phyloP scores from a whole-genome alignment of 1,140 invertebrate species.

The Ruditapes philippinarum region DNA sequence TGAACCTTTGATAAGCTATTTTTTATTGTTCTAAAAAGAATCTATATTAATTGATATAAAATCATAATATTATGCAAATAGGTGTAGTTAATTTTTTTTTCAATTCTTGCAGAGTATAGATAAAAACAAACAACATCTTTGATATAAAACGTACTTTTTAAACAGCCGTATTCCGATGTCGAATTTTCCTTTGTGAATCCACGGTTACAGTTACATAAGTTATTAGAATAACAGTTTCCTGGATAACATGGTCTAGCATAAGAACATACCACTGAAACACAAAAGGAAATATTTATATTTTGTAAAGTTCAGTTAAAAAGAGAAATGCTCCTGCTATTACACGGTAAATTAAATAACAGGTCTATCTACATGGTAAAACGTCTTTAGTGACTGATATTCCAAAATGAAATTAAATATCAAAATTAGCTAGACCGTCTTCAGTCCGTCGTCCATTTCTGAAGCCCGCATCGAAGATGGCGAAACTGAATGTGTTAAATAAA shows the following conservation, averaged over 20 bases:
- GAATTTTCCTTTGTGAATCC: not conserved
- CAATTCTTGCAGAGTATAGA: no score
- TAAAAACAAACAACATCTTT: no score
- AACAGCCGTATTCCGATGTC: not conserved
- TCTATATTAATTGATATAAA: no score
- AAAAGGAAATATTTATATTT: not conserved
- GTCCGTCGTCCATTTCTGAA: not conserved
- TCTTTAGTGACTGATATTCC: not conserved
- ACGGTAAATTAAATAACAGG: not conserved
- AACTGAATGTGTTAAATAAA: not conserved
- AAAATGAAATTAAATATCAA: not conserved
- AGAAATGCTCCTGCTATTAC: not conserved
- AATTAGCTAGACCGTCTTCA: not conserved
- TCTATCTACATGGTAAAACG: not conserved
- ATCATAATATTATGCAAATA: no score
- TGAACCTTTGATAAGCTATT: no score
- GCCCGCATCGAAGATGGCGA: not conserved
- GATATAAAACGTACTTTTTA: not conserved
- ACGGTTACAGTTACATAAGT: not conserved
- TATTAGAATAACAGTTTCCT: not conserved
- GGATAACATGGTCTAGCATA: not conserved
- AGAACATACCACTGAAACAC: slow-evolving; percentile 16
- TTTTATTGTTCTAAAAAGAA: no score
- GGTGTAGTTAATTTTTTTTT: no score
- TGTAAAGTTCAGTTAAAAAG: not conserved